Base-by-base conservation (phyloP, 2,797 vertebrate genomes). In the Simalia tracyae region DNA sequence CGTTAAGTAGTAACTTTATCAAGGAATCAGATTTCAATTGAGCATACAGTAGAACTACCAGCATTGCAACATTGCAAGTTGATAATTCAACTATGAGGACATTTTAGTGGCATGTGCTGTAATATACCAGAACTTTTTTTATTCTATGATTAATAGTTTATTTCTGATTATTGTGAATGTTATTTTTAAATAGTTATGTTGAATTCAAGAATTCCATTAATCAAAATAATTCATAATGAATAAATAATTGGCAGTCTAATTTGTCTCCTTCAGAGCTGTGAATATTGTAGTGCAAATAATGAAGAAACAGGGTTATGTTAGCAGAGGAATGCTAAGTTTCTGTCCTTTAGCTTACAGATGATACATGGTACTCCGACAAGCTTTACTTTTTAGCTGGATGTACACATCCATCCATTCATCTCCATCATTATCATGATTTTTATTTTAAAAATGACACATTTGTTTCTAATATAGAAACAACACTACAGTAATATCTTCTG, bases 191-290 rank as follows among this genome's bases (percentile, higher is more conserved):
- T 93, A 95, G 96, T 96, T 97, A 95, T 96, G 94, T 95, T 95
- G 92, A 95, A 96, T 96, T 94, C 94, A 97, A 98, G 97, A 97
- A 97, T 96, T 97, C 96, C 98, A 98, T 98, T 98, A 97, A 98
- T 98, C 97, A 98, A 97, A 98, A 98, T 98, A 98, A 98, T 98
- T 98, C 94, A 98, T 98, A 98, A 98, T 97, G 98, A 98, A 97
- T 97, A 98, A 98, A 98, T 97, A 98, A 98, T 97, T 97, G 98
- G 97, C 97, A 98, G 94, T 96, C 97, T 97, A 97, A 97, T 98
- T 98, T 98, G 97, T 98, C 98, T 98, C 97, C 96, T 97, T 98
- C 97, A 97, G 96, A 97, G 97, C 97, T 96, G 93, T 95, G 96
- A 97, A 94, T 96, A 95, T 96, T 97, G 94, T 93, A 95, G 95